Evolutionary conservation across 2,113 vertebrate species (phyloP), one percentile per base, ranked within the genome.

Genomic region (Tragelaphus buxtoni): DNA sequence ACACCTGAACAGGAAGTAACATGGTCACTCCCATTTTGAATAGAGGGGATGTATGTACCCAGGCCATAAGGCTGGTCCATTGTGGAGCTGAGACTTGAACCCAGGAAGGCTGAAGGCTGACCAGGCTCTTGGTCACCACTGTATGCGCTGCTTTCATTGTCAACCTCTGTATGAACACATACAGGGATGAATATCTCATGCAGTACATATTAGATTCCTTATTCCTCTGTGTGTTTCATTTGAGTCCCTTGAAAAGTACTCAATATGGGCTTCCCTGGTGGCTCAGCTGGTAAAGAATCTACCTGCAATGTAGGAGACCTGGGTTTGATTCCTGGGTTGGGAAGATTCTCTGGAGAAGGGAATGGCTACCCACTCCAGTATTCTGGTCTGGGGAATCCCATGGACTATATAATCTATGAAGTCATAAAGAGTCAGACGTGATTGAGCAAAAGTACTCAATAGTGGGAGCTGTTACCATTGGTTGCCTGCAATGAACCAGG

Each of bases 71-170:
- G n/a, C 7, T 11, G 24, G 10, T 17, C 1, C 2, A 2, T 0
- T 28, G 5, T 17, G 2, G 42, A 22, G 17, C 56, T 42, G 42
- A 61, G 42, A 39, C 69, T 42, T 49, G 63, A 56, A 45, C 47
- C 10, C 17, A 11, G 22, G 63, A 32, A 84, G 5, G 5, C 0
- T 11, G 53, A 56, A 92, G 22, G 56, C 28, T 28, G n/a, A 42
- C 10, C 47, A 5, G 55, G 4, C 16, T 65, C 9, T 69, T 3
- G 4, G 13, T 49, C 49, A 9, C 13, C 80, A 5, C 22, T 4
- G 9, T 24, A 2, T 3, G 6, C 1, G 7, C n/a, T 24, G 2
- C 4, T 4, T 22, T 28, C 7, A 1, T 26, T 8, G 7, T 11
- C 1, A 1, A 7, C 24, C 39, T 58, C 20, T 32, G 30, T 49